Evolutionary conservation across 2,888 invertebrate genomes (phyloP).

Genomic region (Philopedon plagiatum): DNA sequence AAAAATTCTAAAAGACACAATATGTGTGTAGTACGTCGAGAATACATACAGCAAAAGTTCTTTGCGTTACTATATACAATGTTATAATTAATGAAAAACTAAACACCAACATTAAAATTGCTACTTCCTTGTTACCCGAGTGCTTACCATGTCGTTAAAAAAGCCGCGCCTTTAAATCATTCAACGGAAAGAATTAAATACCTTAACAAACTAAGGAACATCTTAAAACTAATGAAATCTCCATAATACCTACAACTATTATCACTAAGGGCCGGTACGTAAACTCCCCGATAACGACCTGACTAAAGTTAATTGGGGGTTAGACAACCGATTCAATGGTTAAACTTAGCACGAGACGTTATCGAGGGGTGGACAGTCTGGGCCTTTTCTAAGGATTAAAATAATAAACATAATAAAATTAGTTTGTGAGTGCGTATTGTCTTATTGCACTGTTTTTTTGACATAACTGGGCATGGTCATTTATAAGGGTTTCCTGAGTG

Average conservation of each 20-base stretch:
- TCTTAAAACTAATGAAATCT: constrained; percentile 36
- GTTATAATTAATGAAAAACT: constrained; percentile 6
- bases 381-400: constrained; percentile 19
- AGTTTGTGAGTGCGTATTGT: constrained; percentile 23
- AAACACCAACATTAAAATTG: constrained; percentile 12
- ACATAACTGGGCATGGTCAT: constrained; percentile 2
- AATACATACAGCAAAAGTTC: constrained; percentile 21
- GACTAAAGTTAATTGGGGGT: not conserved
- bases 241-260: constrained; percentile 48
- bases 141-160: constrained; percentile 19
- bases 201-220: constrained; percentile 19
- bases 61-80: constrained; percentile 29
- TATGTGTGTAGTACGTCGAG: constrained; percentile 17
- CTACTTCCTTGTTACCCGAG: constrained; percentile 17
- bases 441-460: constrained; percentile 26
- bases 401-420: constrained; percentile 11
- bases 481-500: not conserved
- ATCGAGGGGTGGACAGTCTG: constrained; percentile 6
- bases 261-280: constrained; percentile 40
- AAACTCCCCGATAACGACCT: constrained; percentile 8
- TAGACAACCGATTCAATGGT: not conserved
- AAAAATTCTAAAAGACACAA: constrained; percentile 35
- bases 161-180: constrained; percentile 2
- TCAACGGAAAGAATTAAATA: constrained; percentile 34
- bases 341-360: constrained; percentile 2